phyloP scores from a whole-genome alignment of 2,113 vertebrate genomes.

The Strix aluco region DNA sequence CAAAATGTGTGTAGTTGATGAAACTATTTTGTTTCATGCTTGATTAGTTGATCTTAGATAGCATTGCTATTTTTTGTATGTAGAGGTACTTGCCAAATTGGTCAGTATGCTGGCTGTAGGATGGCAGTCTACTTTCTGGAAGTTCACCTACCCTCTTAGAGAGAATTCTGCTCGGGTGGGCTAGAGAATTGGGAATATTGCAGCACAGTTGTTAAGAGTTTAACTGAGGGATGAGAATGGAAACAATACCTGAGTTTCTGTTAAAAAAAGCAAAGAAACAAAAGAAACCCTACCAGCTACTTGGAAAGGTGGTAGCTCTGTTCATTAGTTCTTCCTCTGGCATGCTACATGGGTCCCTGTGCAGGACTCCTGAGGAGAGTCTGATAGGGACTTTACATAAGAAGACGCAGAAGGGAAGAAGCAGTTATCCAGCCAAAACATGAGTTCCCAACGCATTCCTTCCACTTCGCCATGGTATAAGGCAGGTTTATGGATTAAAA shows the following conservation, averaged over 20 bases:
- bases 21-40: background rate
- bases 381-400: background rate
- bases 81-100: background rate
- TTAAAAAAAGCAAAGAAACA: background rate
- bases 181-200: background rate
- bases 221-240: background rate
- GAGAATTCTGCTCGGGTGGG: background rate
- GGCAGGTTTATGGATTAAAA: background rate
- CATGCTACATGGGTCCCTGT: background rate
- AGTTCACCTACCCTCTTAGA: background rate
- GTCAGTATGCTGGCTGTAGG: background rate
- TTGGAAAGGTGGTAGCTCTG: background rate
- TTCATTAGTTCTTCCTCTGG: background rate
- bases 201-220: background rate
- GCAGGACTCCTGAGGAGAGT: background rate
- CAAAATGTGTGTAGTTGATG: background rate
- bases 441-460: background rate
- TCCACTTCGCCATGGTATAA: background rate
- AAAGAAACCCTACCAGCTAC: background rate
- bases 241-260: background rate
- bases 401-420: background rate
- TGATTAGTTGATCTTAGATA: background rate
- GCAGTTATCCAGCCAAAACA: background rate
- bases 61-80: background rate
- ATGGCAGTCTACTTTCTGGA: background rate